Percentiles rank a stretch among this genome's conserved stretches.
phyloP scores from a whole-genome alignment of 2,113 vertebrate genomes.

The Archocentrus centrarchus region DNA sequence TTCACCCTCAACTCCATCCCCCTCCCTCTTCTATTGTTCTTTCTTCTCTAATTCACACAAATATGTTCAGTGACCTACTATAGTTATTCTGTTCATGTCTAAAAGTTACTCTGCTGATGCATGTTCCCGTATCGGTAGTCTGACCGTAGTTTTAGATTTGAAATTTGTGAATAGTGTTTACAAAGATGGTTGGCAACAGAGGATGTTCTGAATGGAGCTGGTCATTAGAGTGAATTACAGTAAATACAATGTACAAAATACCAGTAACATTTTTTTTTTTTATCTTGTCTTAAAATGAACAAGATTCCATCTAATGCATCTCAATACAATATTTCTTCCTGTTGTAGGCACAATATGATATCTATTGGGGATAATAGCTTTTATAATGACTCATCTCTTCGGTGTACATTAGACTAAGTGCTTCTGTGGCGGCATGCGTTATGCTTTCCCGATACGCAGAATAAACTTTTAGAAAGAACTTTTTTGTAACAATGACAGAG shows the following conservation, averaged over 20 bases:
- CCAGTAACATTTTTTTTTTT: background rate
- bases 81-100: slow-evolving; percentile 29
- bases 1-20: background rate
- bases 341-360: slow-evolving; percentile 2
- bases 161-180: slow-evolving; percentile 27
- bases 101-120: slow-evolving; percentile 44
- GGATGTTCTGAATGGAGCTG: slow-evolving; percentile 2
- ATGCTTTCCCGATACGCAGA: slow-evolving; percentile 4
- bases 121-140: slow-evolving; percentile 32
- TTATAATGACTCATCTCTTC: slow-evolving; percentile 47
- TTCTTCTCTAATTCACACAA: slow-evolving; percentile 32
- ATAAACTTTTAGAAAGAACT: background rate
- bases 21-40: slow-evolving; percentile 9
- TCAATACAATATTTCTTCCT: background rate
- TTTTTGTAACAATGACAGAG: background rate
- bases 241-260: background rate
- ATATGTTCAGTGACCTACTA: slow-evolving; percentile 49
- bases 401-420: slow-evolving; percentile 17
- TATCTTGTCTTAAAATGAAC: background rate
- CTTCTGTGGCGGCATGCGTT: background rate
- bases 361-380: slow-evolving; percentile 41
- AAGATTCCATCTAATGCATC: background rate
- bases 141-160: slow-evolving; percentile 12
- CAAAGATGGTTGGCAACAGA: background rate
- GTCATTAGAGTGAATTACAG: background rate